phyloP scores from a whole-genome alignment of 1,140 invertebrate species.

The Helicoverpa zea region DNA sequence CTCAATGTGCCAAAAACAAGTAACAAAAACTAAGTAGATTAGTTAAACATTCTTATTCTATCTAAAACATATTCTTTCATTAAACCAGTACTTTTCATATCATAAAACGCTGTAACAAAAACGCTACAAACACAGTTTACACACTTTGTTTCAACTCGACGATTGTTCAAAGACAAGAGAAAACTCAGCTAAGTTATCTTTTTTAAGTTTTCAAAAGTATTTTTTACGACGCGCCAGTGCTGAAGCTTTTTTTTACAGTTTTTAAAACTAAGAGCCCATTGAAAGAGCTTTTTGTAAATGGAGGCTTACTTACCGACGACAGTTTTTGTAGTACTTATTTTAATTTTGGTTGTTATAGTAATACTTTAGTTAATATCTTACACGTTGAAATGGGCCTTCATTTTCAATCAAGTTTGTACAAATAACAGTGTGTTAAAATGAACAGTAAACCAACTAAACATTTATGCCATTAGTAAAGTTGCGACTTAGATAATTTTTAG shows the following conservation, averaged over 20 bases:
- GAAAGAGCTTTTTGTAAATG: neutral
- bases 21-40: too few species aligned
- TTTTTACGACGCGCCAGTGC: neutral
- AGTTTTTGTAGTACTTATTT: neutral
- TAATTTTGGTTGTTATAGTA: neutral
- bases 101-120: neutral
- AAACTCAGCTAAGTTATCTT: slow-evolving; percentile 21
- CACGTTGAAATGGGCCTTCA: too few species aligned
- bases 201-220: slow-evolving; percentile 6
- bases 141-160: slow-evolving; percentile 1
- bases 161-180: slow-evolving; percentile 20
- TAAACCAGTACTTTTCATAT: neutral
- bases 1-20: too few species aligned
- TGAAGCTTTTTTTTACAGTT: neutral
- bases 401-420: too few species aligned
- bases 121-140: slow-evolving; percentile 4
- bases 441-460: too few species aligned
- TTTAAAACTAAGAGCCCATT: slow-evolving; percentile 13
- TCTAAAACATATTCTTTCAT: neutral
- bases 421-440: too few species aligned
- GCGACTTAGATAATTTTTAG: too few species aligned
- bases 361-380: neutral
- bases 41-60: neutral
- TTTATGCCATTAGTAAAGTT: too few species aligned
- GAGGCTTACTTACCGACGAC: neutral